These are phyloP conservation scores for Atrina japonica DNA, from an alignment of 2,888 invertebrate species.

Conservation along the genomic window DNA sequence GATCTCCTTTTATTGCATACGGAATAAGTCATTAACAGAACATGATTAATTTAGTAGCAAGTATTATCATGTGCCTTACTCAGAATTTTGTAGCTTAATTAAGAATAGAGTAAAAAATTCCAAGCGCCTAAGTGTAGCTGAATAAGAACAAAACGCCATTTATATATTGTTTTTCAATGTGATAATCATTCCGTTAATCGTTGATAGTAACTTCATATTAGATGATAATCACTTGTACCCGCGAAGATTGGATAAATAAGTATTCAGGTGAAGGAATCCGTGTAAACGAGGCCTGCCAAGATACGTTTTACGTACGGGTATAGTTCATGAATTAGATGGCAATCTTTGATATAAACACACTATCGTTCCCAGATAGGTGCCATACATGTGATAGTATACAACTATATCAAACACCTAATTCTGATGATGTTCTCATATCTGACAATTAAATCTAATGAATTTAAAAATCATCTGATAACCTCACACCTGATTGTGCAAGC, in stretches of 20 bases:
- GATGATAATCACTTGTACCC: conserved; percentile 29
- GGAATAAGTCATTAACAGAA: too few relatives aligned
- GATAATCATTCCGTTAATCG: conserved; percentile 15
- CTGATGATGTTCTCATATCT: conserved; percentile 24
- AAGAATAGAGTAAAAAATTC: too few relatives aligned
- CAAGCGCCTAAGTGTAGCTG: too few relatives aligned
- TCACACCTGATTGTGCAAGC: conserved; percentile 1
- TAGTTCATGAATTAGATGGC: conserved; percentile 19
- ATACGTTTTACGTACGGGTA: not conserved
- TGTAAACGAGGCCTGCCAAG: conserved; percentile 22
- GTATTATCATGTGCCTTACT: too few relatives aligned
- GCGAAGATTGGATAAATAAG: conserved; percentile 1
- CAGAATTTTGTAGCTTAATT: too few relatives aligned
- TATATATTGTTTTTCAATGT: too few relatives aligned
- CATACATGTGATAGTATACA: conserved; percentile 16
- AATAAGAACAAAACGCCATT: too few relatives aligned
- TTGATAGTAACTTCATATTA: conserved; percentile 12
- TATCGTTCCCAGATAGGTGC: conserved; percentile 28
- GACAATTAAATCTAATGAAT: conserved; percentile 25
- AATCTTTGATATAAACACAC: conserved; percentile 10
- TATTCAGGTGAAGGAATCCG: conserved; percentile 9
- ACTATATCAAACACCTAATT: conserved; percentile 25
- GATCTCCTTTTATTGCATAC: too few relatives aligned
- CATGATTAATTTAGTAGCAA: too few relatives aligned
- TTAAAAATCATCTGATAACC: conserved; percentile 8